phyloP scores from a whole-genome alignment of 2,113 vertebrate genomes.

The Lathamus discolor region DNA sequence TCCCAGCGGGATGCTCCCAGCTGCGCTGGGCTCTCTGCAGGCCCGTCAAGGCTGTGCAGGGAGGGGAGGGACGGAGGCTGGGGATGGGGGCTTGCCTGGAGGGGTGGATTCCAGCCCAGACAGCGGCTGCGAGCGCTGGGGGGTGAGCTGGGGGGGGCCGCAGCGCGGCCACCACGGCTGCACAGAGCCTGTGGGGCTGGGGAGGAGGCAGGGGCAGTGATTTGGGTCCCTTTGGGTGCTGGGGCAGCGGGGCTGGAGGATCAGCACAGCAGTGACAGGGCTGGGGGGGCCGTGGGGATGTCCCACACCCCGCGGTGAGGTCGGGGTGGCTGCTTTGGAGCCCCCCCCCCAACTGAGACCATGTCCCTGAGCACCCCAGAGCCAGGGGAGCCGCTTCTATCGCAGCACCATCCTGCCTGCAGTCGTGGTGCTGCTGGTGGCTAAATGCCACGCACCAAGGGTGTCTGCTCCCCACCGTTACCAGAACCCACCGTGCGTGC shows the following conservation, averaged over 20 bases:
- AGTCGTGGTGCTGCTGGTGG: accelerated
- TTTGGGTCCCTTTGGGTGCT: background rate
- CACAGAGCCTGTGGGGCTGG: background rate
- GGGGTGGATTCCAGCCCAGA: background rate
- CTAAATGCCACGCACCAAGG: accelerated
- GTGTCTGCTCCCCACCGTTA: too few relatives aligned
- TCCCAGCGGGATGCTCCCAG: background rate
- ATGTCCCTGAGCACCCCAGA: background rate
- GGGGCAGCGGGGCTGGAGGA: background rate
- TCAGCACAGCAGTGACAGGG: background rate
- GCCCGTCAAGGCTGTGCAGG: background rate
- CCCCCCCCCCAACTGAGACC: background rate
- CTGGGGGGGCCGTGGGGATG: background rate
- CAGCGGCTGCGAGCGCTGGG: background rate
- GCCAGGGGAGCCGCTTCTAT: too few relatives aligned
- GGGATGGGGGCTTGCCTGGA: background rate
- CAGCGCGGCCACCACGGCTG: accelerated
- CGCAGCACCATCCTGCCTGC: background rate
- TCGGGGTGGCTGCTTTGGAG: background rate
- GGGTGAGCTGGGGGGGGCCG: background rate
- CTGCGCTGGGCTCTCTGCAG: background rate
- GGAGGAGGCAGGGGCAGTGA: background rate
- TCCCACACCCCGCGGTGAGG: background rate
- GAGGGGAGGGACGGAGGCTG: background rate
- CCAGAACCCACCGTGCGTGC: background rate